Percentiles rank a stretch among this genome's conserved stretches.
Evolutionary conservation across 2,113 vertebrate genomes (phyloP).

Genomic region (Anhinga anhinga): DNA sequence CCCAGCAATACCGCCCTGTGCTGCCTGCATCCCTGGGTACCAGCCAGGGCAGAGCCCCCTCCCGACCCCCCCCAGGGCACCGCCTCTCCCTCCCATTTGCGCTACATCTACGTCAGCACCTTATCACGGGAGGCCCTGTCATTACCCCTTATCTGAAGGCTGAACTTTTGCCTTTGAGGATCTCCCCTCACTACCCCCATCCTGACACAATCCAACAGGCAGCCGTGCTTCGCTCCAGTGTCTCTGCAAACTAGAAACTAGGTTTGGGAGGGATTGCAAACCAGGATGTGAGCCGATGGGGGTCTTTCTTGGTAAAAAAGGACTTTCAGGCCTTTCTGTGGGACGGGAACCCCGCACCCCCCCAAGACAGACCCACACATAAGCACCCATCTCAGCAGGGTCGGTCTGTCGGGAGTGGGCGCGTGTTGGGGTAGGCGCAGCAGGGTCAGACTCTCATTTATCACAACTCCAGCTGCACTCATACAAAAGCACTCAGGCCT

Average conservation of each 20-base stretch:
- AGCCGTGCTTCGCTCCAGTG: accelerated
- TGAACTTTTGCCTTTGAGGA: constrained; percentile 43
- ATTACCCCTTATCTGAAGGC: background rate
- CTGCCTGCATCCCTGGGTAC: background rate
- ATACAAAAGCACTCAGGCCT: accelerated
- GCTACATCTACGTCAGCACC: background rate
- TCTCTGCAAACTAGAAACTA: background rate
- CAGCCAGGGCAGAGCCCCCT: background rate
- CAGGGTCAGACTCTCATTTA: background rate
- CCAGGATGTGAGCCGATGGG: accelerated
- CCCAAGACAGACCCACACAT: background rate
- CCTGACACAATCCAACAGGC: accelerated
- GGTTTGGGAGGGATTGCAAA: background rate
- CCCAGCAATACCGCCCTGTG: background rate
- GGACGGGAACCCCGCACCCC: background rate
- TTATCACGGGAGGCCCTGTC: constrained; percentile 27
- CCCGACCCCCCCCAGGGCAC: accelerated
- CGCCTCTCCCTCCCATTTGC: background rate
- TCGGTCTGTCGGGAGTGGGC: accelerated
- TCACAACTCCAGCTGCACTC: background rate
- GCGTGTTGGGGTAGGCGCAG: accelerated
- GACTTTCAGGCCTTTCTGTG: accelerated
- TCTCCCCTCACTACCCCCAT: background rate
- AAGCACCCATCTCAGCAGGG: background rate
- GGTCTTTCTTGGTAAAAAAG: background rate